These are phyloP conservation scores for Lethrus apterus DNA, from an alignment of 1,140 invertebrate species.

Conservation along the genomic window DNA sequence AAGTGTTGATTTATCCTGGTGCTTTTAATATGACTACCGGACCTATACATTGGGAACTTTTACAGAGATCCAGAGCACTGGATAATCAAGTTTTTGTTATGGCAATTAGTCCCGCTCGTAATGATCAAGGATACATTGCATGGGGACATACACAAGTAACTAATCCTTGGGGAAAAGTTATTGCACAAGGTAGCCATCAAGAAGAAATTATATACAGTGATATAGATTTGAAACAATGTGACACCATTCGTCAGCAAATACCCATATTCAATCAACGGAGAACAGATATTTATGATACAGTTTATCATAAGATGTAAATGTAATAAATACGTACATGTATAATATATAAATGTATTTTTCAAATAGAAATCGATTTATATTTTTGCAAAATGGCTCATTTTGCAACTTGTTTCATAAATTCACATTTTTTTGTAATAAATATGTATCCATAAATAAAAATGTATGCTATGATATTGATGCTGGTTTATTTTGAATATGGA, in stretches of 20 bases:
- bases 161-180: slow-evolving; percentile 80
- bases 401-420: no score
- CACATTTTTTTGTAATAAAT: no score
- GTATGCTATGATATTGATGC: no score
- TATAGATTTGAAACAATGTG: slow-evolving; percentile 66
- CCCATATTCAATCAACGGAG: slow-evolving; percentile 70
- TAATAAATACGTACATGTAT: no score
- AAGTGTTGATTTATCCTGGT: slow-evolving; percentile 54
- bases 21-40: slow-evolving; percentile 96
- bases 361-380: no score
- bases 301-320: no score
- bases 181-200: slow-evolving; percentile 58
- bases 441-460: no score
- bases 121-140: slow-evolving; percentile 70
- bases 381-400: no score
- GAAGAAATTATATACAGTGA: slow-evolving; percentile 69
- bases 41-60: slow-evolving; percentile 84
- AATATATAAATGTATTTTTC: no score
- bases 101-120: slow-evolving; percentile 69
- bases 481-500: no score
- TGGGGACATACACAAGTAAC: slow-evolving; percentile 84
- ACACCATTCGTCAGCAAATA: slow-evolving; percentile 73
- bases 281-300: slow-evolving; percentile 74
- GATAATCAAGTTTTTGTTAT: slow-evolving; percentile 82
- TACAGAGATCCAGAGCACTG: slow-evolving; percentile 70